Percentiles rank a stretch among this genome's conserved stretches.
These are phyloP conservation scores for Gavialis gangeticus DNA, from an alignment of 2,113 vertebrate genomes.

Conservation along the genomic window DNA sequence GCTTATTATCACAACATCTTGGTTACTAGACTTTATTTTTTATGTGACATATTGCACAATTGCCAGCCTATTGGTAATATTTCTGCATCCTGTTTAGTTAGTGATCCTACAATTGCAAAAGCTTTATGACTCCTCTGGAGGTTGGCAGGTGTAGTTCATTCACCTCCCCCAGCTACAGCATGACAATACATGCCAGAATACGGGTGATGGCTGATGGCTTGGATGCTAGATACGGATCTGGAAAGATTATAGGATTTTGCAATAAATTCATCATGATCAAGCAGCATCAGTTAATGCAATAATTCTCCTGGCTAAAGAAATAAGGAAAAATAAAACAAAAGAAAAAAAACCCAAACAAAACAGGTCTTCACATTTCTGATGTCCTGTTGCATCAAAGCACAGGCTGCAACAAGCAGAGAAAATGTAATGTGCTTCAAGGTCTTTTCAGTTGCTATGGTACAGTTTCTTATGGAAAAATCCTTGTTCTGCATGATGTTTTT, in stretches of 20 bases:
- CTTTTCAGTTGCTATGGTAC: constrained; percentile 75
- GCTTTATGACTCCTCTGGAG: neutral
- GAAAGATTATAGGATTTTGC: constrained; percentile 61
- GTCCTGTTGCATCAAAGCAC: constrained; percentile 76
- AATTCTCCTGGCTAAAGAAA: constrained; percentile 58
- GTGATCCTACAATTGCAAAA: constrained; percentile 26
- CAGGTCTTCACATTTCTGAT: constrained; percentile 66
- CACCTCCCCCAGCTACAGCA: constrained; percentile 33
- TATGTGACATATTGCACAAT: constrained; percentile 15
- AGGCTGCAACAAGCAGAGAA: constrained; percentile 72
- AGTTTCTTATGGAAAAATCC: constrained; percentile 77
- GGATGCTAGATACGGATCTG: neutral
- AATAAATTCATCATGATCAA: constrained; percentile 57
- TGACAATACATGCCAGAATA: constrained; percentile 39
- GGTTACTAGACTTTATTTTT: constrained; percentile 54
- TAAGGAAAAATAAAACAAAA: constrained; percentile 47
- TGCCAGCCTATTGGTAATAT: constrained; percentile 42
- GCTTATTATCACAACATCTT: constrained; percentile 34
- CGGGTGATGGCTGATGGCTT: constrained; percentile 1
- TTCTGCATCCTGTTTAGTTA: constrained; percentile 31
- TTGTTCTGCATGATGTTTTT: constrained; percentile 74
- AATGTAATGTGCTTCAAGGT: constrained; percentile 70
- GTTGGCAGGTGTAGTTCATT: constrained; percentile 1
- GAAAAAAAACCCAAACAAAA: neutral
- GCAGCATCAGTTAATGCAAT: constrained; percentile 65